Base-by-base conservation (phyloP, 2,888 invertebrate species). In the Erannis defoliaria region DNA sequence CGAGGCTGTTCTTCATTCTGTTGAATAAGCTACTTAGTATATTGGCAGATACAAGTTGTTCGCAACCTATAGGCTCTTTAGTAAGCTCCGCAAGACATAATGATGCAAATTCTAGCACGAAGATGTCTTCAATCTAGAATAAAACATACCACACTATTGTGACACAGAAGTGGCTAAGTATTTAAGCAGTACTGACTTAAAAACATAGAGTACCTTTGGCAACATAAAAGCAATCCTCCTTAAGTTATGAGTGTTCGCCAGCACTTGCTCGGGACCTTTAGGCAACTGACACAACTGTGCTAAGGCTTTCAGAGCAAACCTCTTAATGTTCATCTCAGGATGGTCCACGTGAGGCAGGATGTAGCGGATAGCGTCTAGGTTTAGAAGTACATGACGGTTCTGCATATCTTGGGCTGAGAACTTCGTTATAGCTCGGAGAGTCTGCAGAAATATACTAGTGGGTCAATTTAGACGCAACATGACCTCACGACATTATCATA, bases 31-130 rank as follows among this genome's bases (percentile, higher is more conserved):
- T 90, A 66, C 85, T 84, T 12, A 93, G 74, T 43, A 92, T 88
- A 37, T 88, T 84, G n/a, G 88, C 92, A 0, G 88, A 81, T 0
- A 93, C 78, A 42, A 93, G 77, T 62, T 93, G 92, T 14, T 89
- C 90, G 35, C 90, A 88, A 0, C 94, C 94, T 0, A 86, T 76
- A 0, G 91, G 86, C 65, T 94, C 93, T 60, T 82, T 87, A 0
- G 94, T 93, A 43, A 94, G 68, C 68, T 94, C 93, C 0, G 93
- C 82, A 9, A 94, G 69, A 10, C 94, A 91, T 14, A 92, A 69
- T 0, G 94, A 93, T 0, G 94, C 89, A 63, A 94, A 94, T 76
- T 94, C 94, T 54, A 93, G 77, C 37, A 94, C 90, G 58, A 93
- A 94, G 0, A 88, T 74, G 61, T 94, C 94, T 68, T 93, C 92